Evolutionary conservation across 2,888 invertebrate species (phyloP).

Genomic region (Ypsolopha sequella): DNA sequence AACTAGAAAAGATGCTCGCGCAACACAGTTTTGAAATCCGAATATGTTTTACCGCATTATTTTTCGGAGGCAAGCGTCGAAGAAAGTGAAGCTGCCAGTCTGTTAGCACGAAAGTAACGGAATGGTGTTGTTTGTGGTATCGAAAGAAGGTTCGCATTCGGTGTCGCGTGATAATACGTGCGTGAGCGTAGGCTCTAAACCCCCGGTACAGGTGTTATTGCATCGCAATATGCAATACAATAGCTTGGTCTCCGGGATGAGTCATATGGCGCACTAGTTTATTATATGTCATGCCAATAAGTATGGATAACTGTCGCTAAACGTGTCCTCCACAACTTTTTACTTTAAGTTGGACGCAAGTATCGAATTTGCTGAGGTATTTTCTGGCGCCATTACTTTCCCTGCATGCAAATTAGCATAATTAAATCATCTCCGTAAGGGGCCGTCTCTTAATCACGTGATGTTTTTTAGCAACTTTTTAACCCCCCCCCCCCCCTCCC

Average conservation of each 20-base stretch:
- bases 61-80: constrained; percentile 19
- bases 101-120: constrained; percentile 40
- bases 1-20: neutral
- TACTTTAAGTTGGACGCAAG: constrained; percentile 33
- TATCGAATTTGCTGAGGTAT: neutral
- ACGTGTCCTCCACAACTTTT: constrained; percentile 11
- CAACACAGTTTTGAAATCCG: constrained; percentile 13
- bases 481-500: too few relatives aligned
- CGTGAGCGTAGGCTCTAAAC: neutral
- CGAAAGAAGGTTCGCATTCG: constrained; percentile 8
- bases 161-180: neutral
- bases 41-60: constrained; percentile 22
- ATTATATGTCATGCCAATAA: constrained; percentile 40
- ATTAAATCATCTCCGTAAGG: neutral
- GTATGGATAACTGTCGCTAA: constrained; percentile 30
- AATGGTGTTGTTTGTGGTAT: constrained; percentile 30
- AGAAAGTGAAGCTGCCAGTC: constrained; percentile 36
- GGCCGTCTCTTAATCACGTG: too few relatives aligned
- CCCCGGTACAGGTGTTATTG: too few relatives aligned
- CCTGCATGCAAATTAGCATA: neutral
- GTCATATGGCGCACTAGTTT: neutral
- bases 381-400: neutral
- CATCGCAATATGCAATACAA: too few relatives aligned
- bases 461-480: too few relatives aligned
- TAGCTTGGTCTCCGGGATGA: too few relatives aligned